Percentiles rank a stretch among this genome's conserved stretches.
Conservation (phyloP, 2,888 invertebrate genomes). For the Plagodis pulveraria region DNA sequence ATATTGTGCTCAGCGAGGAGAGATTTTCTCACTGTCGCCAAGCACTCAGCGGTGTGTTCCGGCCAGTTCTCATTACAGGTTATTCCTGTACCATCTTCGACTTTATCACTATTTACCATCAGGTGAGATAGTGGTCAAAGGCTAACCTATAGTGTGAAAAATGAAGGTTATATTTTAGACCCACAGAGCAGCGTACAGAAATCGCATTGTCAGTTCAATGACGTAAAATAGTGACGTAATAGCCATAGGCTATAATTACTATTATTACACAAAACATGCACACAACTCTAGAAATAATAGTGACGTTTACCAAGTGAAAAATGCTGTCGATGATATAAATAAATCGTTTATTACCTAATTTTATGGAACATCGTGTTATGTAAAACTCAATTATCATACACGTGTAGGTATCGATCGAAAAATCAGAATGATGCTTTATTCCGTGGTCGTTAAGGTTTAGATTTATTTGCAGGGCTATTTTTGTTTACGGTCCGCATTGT, state of each 20-base stretch:
- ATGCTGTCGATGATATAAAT: constrained; percentile 25
- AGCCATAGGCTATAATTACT: not conserved
- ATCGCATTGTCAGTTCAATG: no score
- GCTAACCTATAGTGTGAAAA: no score
- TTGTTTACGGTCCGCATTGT: constrained; percentile 16
- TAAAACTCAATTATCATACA: constrained; percentile 18
- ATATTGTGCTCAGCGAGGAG: no score
- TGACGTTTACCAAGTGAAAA: constrained; percentile 33
- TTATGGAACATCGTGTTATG: constrained; percentile 22
- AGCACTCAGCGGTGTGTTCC: no score
- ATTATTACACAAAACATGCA: no score
- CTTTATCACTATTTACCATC: no score
- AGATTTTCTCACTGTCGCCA: no score
- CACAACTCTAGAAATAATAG: constrained; percentile 37
- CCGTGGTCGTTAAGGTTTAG: not conserved
- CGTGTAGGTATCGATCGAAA: constrained; percentile 7
- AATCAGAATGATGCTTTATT: not conserved
- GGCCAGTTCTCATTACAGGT: no score
- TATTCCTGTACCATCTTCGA: no score
- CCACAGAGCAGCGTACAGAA: no score
- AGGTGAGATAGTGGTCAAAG: no score
- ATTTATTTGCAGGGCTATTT: constrained; percentile 11
- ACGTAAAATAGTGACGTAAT: constrained; percentile 20
- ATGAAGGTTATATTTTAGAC: no score
- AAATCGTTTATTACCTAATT: constrained; percentile 30